These are phyloP conservation scores for Calameuta pallipes DNA, from an alignment of 2,888 invertebrate species.

Conservation along the genomic window DNA sequence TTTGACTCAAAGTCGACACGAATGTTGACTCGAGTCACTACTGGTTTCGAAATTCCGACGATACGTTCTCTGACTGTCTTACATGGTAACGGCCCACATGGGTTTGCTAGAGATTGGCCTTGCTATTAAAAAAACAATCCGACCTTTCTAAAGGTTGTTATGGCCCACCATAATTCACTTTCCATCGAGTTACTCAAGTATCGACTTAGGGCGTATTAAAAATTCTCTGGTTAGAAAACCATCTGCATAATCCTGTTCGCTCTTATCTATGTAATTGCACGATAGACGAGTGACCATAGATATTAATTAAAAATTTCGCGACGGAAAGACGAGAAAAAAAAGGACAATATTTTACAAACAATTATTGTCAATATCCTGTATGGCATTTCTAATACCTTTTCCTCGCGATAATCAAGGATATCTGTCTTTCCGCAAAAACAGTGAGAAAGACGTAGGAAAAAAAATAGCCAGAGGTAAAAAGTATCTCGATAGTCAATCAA, in stretches of 20 bases:
- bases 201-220: not conserved
- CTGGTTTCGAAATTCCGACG: not conserved
- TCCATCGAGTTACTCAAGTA: not conserved
- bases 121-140: not conserved
- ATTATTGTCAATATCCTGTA: not conserved
- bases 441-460: not conserved
- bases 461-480: not conserved
- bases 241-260: not conserved
- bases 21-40: not conserved
- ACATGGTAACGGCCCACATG: not conserved
- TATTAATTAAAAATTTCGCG: not conserved
- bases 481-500: not conserved
- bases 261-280: not conserved
- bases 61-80: not conserved
- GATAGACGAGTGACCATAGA: not conserved
- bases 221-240: not conserved
- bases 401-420: not conserved
- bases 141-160: not conserved
- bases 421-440: not conserved
- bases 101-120: not conserved
- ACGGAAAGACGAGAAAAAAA: not conserved
- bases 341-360: not conserved
- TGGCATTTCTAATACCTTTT: not conserved
- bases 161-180: not conserved
- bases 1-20: too few relatives aligned